Base-by-base conservation (phyloP, 2,113 vertebrate genomes). In the Gopherus flavomarginatus region DNA sequence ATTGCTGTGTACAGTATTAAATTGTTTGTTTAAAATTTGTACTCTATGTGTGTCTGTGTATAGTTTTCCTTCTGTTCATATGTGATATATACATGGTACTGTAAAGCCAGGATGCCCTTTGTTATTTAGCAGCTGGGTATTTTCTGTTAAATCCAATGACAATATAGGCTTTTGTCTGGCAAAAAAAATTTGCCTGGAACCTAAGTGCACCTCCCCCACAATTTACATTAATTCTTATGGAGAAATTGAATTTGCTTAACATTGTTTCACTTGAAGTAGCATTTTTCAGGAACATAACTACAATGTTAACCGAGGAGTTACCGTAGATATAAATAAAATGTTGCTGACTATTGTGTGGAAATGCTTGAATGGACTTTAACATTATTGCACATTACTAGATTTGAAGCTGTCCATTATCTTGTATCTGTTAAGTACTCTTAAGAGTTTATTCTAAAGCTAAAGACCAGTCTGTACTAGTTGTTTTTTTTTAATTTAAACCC, bases 71-170 rank as follows among this genome's bases (percentile, higher is more conserved):
- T 87, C 9, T 90, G 44, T 83, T 42, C 47, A 38, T 26, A 77
- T 85, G 42, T 0, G 0, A 62, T 89, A 90, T 91, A 53, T 0
- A 1, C 27, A 85, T 94, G 90, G 57, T 85, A 91, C 72, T 96
- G 80, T 81, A 89, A 85, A 62, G 92, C 92, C 65, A 79, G 90
- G 81, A 49, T 38, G 27, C 82, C 44, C 57, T 87, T 94, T 90
- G 26, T 94, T 86, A 31, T 88, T 94, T 81, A 87, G 52, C 82
- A 96, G 72, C 49, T 93, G 89, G 80, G 56, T 93, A 81, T 44
- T 95, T 90, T 91, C 38, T 95, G 80, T 96, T 96, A 92, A 93
- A 89, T 5, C 13, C 86, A 87, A 78, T 50, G 90, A 62, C 19
- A 92, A 47, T 47, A 47, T 47, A 47, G 13, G 4, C 50, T 50